phyloP scores from a whole-genome alignment of 2,797 vertebrate genomes.

The Cyprinodon diabolis region DNA sequence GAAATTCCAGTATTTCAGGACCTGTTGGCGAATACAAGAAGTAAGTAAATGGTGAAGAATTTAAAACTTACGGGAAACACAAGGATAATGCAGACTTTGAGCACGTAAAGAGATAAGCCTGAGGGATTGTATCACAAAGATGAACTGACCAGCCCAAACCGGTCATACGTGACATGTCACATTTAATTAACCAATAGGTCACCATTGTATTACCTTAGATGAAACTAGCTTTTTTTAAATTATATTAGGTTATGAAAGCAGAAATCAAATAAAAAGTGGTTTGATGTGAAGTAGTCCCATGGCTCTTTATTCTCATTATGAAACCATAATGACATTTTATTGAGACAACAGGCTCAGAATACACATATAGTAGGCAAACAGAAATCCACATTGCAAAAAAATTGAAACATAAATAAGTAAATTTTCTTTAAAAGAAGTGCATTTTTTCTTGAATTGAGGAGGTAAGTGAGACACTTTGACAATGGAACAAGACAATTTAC shows the following conservation, averaged over 20 bases:
- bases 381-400: no score
- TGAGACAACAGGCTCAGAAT: no score
- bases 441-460: no score
- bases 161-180: neutral
- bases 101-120: neutral
- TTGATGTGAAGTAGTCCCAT: neutral
- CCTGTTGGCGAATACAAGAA: neutral
- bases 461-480: no score
- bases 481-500: no score
- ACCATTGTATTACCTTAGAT: neutral
- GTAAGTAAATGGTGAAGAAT: neutral
- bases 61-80: neutral
- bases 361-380: no score
- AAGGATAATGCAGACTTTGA: neutral
- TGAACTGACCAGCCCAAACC: neutral
- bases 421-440: no score
- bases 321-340: no score
- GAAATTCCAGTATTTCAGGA: neutral
- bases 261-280: neutral
- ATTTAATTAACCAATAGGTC: neutral
- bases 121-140: neutral
- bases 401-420: no score
- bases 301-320: neutral
- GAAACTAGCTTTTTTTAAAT: neutral
- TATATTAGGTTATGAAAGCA: neutral